Base-by-base conservation (phyloP, 2,113 vertebrate genomes). In the Mesoclemmys tuberculata region DNA sequence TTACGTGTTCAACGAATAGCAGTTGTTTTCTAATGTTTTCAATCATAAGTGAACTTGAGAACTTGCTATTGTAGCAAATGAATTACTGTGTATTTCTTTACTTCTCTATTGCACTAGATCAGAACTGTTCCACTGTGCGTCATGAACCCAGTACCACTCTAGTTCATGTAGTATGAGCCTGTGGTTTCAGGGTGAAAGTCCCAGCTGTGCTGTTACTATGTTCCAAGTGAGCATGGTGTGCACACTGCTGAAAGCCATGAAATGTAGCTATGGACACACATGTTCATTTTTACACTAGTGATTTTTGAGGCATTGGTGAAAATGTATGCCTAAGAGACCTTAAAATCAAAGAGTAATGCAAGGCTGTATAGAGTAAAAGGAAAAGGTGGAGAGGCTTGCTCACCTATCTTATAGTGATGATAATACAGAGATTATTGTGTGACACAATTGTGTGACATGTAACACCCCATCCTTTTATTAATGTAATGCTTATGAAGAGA, bases 151-250 rank as follows among this genome's bases (percentile, higher is more conserved):
- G 19, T 68, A 0, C 14, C 8, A n/a, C 56, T 51, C 71, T 46
- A 7, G 5, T 71, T 5, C 21, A 11, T 7, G 0, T 0, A 0
- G 35, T 46, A 83, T 77, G n/a, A 31, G 14, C 0, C 52, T 19
- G 2, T 3, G 14, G 49, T 51, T 51, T 51, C n/a, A 3, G 13
- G 35, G 18, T 68, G 64, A 35, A 68, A 68, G 35, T 38, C 35
- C 16, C 7, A 68, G 64, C 22, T 0, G 3, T 6, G 4, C 31
- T 88, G 46, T 84, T 29, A 46, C 35, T 22, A 2, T 1, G 1
- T 11, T 38, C 51, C 35, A 10, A 22, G 31, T 29, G 54, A 35
- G 31, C 56, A 41, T 0, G 2, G 54, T 6, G 11, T 27, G 26
- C 21, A 35, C 44, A 48, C 84, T 9, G 35, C 35, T 10, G 64